Conservation (phyloP, 1,140 invertebrate genomes). For the Xylocopa sonorina region DNA sequence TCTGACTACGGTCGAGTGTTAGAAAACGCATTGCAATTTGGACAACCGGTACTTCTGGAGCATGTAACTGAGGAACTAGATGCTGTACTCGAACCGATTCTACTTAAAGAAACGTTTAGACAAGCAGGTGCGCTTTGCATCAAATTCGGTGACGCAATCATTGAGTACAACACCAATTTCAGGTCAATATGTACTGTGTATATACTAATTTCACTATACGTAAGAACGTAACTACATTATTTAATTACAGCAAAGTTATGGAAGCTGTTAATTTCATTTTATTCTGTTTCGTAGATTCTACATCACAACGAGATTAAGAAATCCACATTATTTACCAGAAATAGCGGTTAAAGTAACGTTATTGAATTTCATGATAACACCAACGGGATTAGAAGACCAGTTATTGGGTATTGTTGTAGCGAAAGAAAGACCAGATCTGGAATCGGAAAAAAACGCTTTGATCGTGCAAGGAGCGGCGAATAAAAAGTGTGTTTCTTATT, state of each 20-base stretch:
- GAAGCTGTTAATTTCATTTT: background rate
- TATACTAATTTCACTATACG: too few relatives aligned
- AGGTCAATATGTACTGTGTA: slow-evolving; percentile 85
- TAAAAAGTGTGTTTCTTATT: slow-evolving; percentile 83
- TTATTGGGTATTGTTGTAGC: slow-evolving; percentile 95
- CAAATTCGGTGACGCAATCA: slow-evolving; percentile 91
- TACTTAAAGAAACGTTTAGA: slow-evolving; percentile 94
- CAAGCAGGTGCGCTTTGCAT: slow-evolving; percentile 91
- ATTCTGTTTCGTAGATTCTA: slow-evolving; percentile 87
- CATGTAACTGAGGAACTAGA: slow-evolving; percentile 95
- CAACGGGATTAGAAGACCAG: slow-evolving; percentile 95
- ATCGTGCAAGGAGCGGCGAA: slow-evolving; percentile 95
- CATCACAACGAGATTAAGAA: slow-evolving; percentile 96
- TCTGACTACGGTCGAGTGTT: slow-evolving; percentile 92
- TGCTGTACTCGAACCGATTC: slow-evolving; percentile 92
- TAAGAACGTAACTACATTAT: too few relatives aligned
- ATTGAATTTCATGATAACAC: slow-evolving; percentile 97
- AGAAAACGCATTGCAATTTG: slow-evolving; percentile 97
- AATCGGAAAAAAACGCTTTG: slow-evolving; percentile 94
- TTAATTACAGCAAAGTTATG: too few relatives aligned
- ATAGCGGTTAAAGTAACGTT: slow-evolving; percentile 95
- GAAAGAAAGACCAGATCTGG: slow-evolving; percentile 94
- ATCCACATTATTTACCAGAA: slow-evolving; percentile 97
- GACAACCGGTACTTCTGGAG: slow-evolving; percentile 92
- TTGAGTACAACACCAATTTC: slow-evolving; percentile 94